A percentile compares a stretch with the other conserved stretches of the same genome.
Conservation (phyloP, 2,113 vertebrate species). For the Strigops habroptila region DNA sequence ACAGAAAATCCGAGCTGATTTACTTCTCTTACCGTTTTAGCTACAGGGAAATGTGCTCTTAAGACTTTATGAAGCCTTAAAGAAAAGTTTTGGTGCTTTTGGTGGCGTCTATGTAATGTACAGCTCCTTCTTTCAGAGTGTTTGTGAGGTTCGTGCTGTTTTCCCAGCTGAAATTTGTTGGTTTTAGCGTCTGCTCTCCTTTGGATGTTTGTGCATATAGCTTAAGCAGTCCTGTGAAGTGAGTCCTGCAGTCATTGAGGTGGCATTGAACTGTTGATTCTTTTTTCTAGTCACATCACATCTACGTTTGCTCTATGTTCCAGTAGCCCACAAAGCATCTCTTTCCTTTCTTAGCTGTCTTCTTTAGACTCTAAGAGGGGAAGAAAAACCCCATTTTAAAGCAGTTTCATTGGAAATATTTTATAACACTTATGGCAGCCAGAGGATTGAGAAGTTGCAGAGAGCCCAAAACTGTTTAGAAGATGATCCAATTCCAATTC, state of each 20-base stretch:
- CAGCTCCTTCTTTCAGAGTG: neutral
- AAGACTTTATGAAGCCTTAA: neutral
- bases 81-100: neutral
- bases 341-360: neutral
- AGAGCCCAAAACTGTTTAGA: neutral
- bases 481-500: neutral
- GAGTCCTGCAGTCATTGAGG: neutral
- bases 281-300: neutral
- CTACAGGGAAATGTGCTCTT: neutral
- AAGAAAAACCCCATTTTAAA: neutral
- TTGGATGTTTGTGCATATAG: neutral
- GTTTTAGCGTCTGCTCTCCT: neutral
- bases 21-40: neutral
- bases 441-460: neutral
- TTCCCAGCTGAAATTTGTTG: neutral
- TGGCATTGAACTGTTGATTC: neutral
- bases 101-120: rapidly evolving
- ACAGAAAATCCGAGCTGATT: neutral
- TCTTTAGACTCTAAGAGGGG: neutral
- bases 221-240: neutral
- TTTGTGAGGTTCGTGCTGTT: neutral
- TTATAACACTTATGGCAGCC: rapidly evolving
- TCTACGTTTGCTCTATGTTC: neutral
- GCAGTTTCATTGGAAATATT: neutral
- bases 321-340: neutral